A percentile compares a stretch with the other conserved stretches of the same genome.
These are phyloP conservation scores for Platyscapa corneri DNA, from an alignment of 1,140 invertebrate species.

Conservation along the genomic window DNA sequence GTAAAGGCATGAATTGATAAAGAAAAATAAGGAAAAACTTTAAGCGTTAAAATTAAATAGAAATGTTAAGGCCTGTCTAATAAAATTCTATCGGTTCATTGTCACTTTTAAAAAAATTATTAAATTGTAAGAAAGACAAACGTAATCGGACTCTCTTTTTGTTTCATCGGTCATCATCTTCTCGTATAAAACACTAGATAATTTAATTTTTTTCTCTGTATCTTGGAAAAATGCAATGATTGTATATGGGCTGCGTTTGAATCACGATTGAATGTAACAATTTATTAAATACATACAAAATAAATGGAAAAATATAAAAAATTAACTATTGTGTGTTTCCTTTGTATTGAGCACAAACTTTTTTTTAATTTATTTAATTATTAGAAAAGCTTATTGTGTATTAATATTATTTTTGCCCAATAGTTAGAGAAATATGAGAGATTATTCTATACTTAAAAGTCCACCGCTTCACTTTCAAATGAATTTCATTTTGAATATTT, in stretches of 20 bases:
- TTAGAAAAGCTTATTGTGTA: too few species aligned
- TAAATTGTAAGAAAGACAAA: background rate
- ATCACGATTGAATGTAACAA: constrained; percentile 72
- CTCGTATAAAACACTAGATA: constrained; percentile 13
- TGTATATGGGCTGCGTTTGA: constrained; percentile 73
- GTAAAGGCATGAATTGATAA: constrained; percentile 37
- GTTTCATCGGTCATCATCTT: constrained; percentile 13
- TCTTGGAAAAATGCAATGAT: constrained; percentile 72
- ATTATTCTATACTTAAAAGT: too few species aligned
- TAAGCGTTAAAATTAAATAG: constrained; percentile 29
- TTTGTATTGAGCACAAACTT: too few species aligned
- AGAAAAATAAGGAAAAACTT: constrained; percentile 21
- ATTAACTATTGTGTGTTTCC: too few species aligned
- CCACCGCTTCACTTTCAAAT: too few species aligned
- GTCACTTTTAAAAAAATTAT: background rate
- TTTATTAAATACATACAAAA: constrained; percentile 70
- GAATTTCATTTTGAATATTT: too few species aligned
- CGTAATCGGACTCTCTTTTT: constrained; percentile 13
- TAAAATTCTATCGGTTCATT: constrained; percentile 32
- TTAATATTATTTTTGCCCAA: too few species aligned
- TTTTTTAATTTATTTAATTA: too few species aligned
- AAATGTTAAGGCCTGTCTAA: constrained; percentile 12
- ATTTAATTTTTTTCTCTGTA: constrained; percentile 50
- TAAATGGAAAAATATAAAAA: constrained; percentile 65
- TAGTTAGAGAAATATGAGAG: too few species aligned